A percentile compares a stretch with the other conserved stretches of the same genome.
Conservation (phyloP, 2,797 vertebrate species). For the Gallinago stenura region DNA sequence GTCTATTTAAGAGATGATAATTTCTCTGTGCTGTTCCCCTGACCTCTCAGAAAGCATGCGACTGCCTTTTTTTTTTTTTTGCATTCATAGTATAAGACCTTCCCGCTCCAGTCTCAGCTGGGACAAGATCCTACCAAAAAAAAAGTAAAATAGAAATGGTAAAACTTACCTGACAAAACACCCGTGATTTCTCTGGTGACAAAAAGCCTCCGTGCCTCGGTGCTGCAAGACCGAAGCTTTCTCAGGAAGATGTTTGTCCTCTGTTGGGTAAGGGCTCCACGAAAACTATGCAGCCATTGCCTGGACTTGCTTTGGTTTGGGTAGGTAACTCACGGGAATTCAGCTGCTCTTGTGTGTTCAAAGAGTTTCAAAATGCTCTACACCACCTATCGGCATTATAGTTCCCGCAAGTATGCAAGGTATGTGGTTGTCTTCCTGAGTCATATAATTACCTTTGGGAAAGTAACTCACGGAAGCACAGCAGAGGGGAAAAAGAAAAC, state of each 20-base stretch:
- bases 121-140: not conserved
- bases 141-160: not conserved
- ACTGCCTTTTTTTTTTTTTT: not conserved
- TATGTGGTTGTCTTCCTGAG: constrained; percentile 41
- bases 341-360: constrained; percentile 61
- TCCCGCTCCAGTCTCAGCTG: not conserved
- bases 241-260: constrained; percentile 49
- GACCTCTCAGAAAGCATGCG: not conserved
- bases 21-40: not conserved
- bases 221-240: constrained; percentile 58
- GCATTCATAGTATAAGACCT: not conserved
- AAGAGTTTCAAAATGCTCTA: constrained; percentile 58
- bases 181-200: not conserved
- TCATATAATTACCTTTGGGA: constrained; percentile 65
- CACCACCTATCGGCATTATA: constrained; percentile 42
- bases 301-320: constrained; percentile 79
- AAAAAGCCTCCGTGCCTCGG: not conserved
- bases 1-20: not conserved
- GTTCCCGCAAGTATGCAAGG: constrained; percentile 25
- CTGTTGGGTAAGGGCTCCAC: constrained; percentile 53
- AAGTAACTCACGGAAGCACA: not conserved
- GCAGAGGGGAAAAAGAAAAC: not conserved
- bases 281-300: constrained; percentile 79
- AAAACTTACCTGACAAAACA: constrained; percentile 60
- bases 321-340: constrained; percentile 74